These are phyloP conservation scores for Cryptocheilus praepositus DNA, from an alignment of 2,888 invertebrate genomes.

Conservation along the genomic window DNA sequence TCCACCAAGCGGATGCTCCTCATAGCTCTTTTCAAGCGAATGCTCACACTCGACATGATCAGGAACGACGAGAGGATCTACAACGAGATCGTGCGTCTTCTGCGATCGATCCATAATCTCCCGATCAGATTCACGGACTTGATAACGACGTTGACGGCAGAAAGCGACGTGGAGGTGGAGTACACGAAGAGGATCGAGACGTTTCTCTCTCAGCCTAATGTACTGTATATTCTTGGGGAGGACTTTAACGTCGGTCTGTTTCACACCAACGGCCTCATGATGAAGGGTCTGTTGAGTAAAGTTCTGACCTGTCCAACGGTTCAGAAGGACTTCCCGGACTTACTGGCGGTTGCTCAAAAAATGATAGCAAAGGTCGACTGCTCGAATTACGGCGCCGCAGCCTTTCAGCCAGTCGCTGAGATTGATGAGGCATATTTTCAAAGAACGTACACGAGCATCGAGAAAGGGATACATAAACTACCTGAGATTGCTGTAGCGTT, in stretches of 20 bases:
- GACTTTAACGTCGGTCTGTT: conserved; percentile 3
- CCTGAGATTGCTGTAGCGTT: no score
- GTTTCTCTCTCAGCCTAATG: background rate
- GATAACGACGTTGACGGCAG: background rate
- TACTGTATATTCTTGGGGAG: background rate
- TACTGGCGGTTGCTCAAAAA: background rate
- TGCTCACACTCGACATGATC: conserved; percentile 9
- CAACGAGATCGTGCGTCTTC: conserved; percentile 8
- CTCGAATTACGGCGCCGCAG: background rate
- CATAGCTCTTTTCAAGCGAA: conserved; percentile 10
- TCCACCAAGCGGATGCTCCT: conserved; percentile 15
- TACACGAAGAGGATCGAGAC: background rate
- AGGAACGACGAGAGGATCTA: conserved; percentile 1
- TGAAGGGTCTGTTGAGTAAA: background rate
- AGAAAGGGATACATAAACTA: no score
- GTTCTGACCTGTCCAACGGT: background rate
- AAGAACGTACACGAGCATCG: no score
- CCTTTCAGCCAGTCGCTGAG: background rate
- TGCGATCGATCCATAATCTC: conserved; percentile 8
- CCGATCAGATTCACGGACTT: conserved; percentile 3
- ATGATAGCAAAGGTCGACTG: background rate
- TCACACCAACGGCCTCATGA: background rate
- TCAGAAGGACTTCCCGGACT: no score
- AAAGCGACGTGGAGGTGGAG: background rate
- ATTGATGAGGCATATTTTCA: no score